These are phyloP conservation scores for Meteorus sp. DNA, from an alignment of 1,140 invertebrate genomes.

Conservation along the genomic window DNA sequence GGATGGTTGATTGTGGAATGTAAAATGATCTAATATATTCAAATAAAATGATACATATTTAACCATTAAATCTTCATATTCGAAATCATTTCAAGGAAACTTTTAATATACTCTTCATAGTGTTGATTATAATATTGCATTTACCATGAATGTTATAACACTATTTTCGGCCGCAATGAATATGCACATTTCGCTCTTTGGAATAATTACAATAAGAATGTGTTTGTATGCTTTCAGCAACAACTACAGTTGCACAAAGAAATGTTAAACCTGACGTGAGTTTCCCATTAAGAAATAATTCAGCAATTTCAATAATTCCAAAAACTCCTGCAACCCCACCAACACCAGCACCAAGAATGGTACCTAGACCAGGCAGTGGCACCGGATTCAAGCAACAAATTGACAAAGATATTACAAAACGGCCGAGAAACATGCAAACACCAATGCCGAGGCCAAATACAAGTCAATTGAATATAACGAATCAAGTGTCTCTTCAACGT, in stretches of 20 bases:
- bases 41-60: too few relatives aligned
- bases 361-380: conserved; percentile 43
- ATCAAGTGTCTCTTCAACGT: conserved; percentile 51
- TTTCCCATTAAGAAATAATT: conserved; percentile 67
- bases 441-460: conserved; percentile 49
- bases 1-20: too few relatives aligned
- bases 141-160: too few relatives aligned
- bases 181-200: background rate
- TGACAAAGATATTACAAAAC: conserved; percentile 46
- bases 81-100: too few relatives aligned
- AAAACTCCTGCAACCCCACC: conserved; percentile 55
- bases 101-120: too few relatives aligned
- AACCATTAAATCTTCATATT: too few relatives aligned
- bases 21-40: too few relatives aligned
- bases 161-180: too few relatives aligned
- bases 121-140: too few relatives aligned
- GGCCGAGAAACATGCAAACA: conserved; percentile 51
- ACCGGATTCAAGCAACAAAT: conserved; percentile 50
- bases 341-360: conserved; percentile 41
- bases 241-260: conserved; percentile 53
- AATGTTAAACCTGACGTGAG: conserved; percentile 61
- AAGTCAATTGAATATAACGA: conserved; percentile 45
- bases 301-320: conserved; percentile 69
- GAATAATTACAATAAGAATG: conserved; percentile 24
- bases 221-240: conserved; percentile 54